phyloP scores from a whole-genome alignment of 2,797 vertebrate genomes.

The Pantherophis alleghaniensis region DNA sequence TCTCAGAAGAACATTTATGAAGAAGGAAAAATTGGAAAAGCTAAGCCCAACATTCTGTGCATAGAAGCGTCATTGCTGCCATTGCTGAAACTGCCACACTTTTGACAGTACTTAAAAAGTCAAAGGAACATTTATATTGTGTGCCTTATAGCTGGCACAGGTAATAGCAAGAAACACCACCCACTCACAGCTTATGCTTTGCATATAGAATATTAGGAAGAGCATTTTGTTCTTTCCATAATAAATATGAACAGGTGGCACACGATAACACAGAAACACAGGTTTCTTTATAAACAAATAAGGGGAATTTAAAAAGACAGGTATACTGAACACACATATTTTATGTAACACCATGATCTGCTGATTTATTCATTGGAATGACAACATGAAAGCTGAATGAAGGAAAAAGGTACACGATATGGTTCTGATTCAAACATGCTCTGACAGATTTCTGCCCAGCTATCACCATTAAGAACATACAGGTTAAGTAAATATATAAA shows the following conservation, averaged over 20 bases:
- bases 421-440: background rate
- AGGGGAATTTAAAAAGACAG: conserved; percentile 31
- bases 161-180: conserved; percentile 18
- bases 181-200: background rate
- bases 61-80: background rate
- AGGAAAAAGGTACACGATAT: background rate
- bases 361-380: background rate
- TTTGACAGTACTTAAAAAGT: conserved; percentile 18
- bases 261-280: background rate
- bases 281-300: conserved; percentile 43
- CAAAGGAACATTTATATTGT: background rate
- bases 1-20: background rate
- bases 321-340: conserved; percentile 9
- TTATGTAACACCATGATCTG: background rate
- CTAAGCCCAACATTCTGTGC: background rate
- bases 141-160: background rate
- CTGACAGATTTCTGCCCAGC: background rate
- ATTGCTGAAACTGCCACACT: background rate
- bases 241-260: conserved; percentile 52
- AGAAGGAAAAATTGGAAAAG: background rate
- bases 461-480: background rate
- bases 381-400: background rate
- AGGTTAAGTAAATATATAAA: background rate
- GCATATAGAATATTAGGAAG: conserved; percentile 12
- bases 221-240: conserved; percentile 55